Conservation (phyloP, 2,888 invertebrate genomes). For the Clivina fossor region DNA sequence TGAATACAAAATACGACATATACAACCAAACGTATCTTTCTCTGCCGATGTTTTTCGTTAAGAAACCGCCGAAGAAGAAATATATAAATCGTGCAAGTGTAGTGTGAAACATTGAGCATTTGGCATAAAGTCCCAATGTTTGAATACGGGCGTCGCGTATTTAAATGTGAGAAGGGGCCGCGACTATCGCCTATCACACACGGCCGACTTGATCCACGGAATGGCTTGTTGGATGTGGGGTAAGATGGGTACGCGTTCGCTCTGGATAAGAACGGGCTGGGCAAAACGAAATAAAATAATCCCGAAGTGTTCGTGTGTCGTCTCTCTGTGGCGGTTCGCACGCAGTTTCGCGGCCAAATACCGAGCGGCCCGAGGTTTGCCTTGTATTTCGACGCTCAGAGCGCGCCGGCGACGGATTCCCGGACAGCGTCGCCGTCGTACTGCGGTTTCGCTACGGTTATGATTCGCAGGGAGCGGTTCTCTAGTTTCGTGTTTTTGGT, state of each 20-base stretch:
- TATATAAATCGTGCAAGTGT: conserved; percentile 23
- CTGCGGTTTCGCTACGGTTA: too few relatives aligned
- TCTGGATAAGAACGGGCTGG: conserved; percentile 12
- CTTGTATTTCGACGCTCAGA: too few relatives aligned
- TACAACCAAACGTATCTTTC: conserved; percentile 5
- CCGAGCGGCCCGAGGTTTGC: too few relatives aligned
- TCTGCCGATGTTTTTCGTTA: not conserved
- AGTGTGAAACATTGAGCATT: conserved; percentile 26
- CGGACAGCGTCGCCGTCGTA: too few relatives aligned
- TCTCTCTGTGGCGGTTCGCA: too few relatives aligned
- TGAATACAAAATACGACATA: conserved; percentile 30
- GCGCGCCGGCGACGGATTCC: too few relatives aligned
- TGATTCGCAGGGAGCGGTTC: too few relatives aligned
- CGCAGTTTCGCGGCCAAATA: too few relatives aligned
- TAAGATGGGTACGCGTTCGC: conserved; percentile 36
- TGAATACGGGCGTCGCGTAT: conserved; percentile 42
- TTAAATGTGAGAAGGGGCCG: too few relatives aligned
- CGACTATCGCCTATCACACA: conserved; percentile 48
- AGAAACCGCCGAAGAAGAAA: not conserved
- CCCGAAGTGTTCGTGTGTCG: conserved; percentile 36
- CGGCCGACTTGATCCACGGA: conserved; percentile 45
- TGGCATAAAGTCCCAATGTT: not conserved
- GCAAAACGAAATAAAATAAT: conserved; percentile 41
- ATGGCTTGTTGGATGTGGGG: conserved; percentile 36
- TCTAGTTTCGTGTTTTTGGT: too few relatives aligned